Evolutionary conservation across 2,797 vertebrate genomes (phyloP), one percentile per base, ranked within the genome.

Genomic region (Sternarchorhynchus goeldii): DNA sequence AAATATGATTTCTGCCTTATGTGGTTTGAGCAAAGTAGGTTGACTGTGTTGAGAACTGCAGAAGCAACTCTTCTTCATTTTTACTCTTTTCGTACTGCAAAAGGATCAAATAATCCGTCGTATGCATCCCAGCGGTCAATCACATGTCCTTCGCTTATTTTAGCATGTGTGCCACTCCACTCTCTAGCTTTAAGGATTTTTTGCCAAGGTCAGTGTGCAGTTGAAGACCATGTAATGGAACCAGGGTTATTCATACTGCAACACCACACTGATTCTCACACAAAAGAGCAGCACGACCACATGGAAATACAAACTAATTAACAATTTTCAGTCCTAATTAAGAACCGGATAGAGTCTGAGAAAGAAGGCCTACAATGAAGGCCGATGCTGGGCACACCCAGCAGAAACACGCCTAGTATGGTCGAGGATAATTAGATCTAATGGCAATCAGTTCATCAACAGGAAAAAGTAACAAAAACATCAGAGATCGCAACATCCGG

Each of bases 331-430:
- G n/a, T 20, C 68, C 53, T 4, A 18, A 36, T 36, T 34, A 34
- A 20, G 45, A 20, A 53, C 29, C 36, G 45, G 36, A 74, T 21
- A n/a, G 56, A 59, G 59, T 20, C 20, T 36, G 21, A 56, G 10
- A 57, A 70, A 17, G 65, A 8, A 39, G 69, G 64, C 45, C 21
- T 50, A 29, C 65, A 75, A 64, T 25, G n/a, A n/a, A n/a, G n/a
- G 77, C 57, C 73, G 34, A 80, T 59, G 32, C 34, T 69, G 45
- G 73, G 39, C 83, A 81, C 79, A 25, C 81, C 79, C 79, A 76
- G 66, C 70, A 63, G 5, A 81, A 76, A 76, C 75, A 70, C 64
- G 21, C 58, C 29, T 16, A 45, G 18, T 64, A 55, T 12, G 50
- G 76, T 77, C 53, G 59, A 53, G 60, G 31, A 14, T 25, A 82